A percentile compares a stretch with the other conserved stretches of the same genome.
These are phyloP conservation scores for Hybognathus amarus DNA, from an alignment of 2,797 vertebrate species.

Conservation along the genomic window DNA sequence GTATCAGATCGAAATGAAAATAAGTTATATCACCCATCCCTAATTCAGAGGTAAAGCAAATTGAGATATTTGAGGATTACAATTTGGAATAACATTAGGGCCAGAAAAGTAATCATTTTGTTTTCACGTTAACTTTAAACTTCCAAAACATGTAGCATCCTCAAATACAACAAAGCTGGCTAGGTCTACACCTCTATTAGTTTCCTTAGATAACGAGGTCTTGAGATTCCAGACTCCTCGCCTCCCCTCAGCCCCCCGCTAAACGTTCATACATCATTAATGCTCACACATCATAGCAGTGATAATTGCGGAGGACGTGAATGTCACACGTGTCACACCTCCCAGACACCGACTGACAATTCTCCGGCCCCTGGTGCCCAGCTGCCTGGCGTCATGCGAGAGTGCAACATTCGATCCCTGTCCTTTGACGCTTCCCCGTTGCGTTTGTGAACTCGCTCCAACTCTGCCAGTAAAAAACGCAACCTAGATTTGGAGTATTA, in stretches of 20 bases:
- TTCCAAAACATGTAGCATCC: neutral
- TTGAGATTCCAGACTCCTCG: conserved; percentile 64
- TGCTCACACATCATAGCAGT: conserved; percentile 80
- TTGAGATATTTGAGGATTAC: neutral
- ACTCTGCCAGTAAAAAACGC: conserved; percentile 9
- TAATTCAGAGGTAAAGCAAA: neutral
- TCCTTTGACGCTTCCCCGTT: conserved; percentile 3
- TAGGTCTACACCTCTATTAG: conserved; percentile 51
- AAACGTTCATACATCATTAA: conserved; percentile 83
- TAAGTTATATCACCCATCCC: neutral
- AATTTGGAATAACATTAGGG: neutral
- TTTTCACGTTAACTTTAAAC: conserved; percentile 2
- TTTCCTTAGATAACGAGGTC: conserved; percentile 75
- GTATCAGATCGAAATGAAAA: neutral
- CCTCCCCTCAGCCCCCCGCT: conserved; percentile 69
- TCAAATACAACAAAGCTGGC: conserved; percentile 18
- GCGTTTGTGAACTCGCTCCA: conserved; percentile 27
- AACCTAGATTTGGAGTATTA: conserved; percentile 13
- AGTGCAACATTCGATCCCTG: conserved; percentile 10
- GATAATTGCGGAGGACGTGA: conserved; percentile 81
- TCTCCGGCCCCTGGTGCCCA: conserved; percentile 48
- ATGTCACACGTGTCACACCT: conserved; percentile 77
- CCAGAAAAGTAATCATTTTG: neutral
- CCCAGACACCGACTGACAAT: conserved; percentile 65
- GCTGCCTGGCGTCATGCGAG: conserved; percentile 69